Conservation (phyloP, 2,888 invertebrate species). For the Didymodactylos carnosus region DNA sequence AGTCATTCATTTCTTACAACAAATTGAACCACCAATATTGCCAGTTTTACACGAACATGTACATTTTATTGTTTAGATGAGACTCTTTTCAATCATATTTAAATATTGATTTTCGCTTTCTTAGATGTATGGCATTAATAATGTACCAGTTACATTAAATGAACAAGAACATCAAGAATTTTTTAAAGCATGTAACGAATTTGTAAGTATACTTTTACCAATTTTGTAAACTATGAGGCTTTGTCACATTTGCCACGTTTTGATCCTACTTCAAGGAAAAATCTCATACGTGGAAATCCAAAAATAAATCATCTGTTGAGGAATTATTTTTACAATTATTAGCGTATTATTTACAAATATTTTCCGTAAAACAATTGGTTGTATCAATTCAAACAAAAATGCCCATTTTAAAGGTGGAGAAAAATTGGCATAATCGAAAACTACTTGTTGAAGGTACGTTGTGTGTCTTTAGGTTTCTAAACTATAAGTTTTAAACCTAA, state of each 20-base stretch:
- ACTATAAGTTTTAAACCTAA: too few relatives aligned
- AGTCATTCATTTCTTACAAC: slow-evolving; percentile 43
- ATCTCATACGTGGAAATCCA: not conserved
- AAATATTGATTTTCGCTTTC: not conserved
- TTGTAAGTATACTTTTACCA: too few relatives aligned
- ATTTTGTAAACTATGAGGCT: too few relatives aligned
- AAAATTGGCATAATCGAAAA: not conserved
- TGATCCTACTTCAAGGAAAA: too few relatives aligned
- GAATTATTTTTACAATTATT: not conserved
- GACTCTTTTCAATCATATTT: not conserved
- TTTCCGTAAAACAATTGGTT: not conserved
- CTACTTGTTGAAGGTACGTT: not conserved
- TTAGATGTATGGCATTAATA: not conserved
- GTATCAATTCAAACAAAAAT: not conserved
- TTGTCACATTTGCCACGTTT: too few relatives aligned
- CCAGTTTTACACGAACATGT: slow-evolving; percentile 41
- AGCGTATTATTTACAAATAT: not conserved
- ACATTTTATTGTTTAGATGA: not conserved
- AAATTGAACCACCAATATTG: slow-evolving; percentile 39
- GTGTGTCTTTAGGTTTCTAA: too few relatives aligned
- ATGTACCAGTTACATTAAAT: not conserved
- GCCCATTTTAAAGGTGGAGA: not conserved
- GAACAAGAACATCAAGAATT: not conserved
- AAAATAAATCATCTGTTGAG: not conserved
- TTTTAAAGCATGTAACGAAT: not conserved